Percentiles rank a stretch among this genome's conserved stretches.
phyloP scores from a whole-genome alignment of 2,888 invertebrate species.

The Macrosiphum euphorbiae region DNA sequence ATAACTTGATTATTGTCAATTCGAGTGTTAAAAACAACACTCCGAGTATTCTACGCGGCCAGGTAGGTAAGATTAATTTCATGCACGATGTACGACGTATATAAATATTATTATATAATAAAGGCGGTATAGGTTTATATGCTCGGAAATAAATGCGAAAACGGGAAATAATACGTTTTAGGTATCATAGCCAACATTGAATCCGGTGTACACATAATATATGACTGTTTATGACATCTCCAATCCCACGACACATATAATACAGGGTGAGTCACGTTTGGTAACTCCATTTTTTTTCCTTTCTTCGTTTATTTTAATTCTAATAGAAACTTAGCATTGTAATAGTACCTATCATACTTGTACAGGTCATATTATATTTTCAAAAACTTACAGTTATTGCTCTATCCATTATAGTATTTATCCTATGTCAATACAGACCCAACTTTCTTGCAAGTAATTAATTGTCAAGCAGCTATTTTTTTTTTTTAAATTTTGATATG shows the following conservation, averaged over 20 bases:
- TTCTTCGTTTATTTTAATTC: neutral
- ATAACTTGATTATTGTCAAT: neutral
- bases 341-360: neutral
- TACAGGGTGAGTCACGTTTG: neutral
- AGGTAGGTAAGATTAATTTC: neutral
- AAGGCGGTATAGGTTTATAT: neutral
- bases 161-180: neutral
- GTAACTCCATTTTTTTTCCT: neutral
- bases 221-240: neutral
- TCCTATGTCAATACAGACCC: neutral
- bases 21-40: slow-evolving; percentile 4
- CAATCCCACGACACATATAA: neutral
- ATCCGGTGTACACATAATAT: neutral
- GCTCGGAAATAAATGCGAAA: neutral
- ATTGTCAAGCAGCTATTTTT: neutral
- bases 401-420: neutral
- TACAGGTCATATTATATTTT: neutral
- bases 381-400: neutral
- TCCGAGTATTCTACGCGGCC: neutral
- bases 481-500: neutral
- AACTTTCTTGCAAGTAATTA: neutral
- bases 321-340: neutral
- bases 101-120: neutral
- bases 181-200: neutral
- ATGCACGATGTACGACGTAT: neutral